Evolutionary conservation across 2,888 invertebrate genomes (phyloP).

Genomic region (Phaonia tiefii): DNA sequence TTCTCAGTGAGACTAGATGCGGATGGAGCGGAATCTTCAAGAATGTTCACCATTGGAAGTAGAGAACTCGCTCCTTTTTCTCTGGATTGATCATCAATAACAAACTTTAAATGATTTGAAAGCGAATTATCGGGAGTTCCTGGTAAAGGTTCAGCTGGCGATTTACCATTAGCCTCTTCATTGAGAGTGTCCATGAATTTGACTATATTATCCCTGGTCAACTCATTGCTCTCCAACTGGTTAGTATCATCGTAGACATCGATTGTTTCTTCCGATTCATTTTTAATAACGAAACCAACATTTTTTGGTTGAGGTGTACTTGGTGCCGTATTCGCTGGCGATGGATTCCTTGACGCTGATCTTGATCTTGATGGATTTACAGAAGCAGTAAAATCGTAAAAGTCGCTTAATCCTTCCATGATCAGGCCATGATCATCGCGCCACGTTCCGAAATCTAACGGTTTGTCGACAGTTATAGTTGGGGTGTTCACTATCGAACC

Average conservation of each 20-base stretch:
- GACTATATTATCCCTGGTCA: conserved; percentile 70
- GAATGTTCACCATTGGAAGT: conserved; percentile 53
- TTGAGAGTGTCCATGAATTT: conserved; percentile 69
- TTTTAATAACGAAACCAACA: conserved; percentile 68
- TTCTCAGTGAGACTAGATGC: background rate
- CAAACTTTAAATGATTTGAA: conserved; percentile 66
- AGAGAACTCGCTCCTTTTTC: background rate
- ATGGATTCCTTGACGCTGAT: conserved; percentile 72
- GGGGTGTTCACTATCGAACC: conserved; percentile 66
- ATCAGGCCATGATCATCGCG: conserved; percentile 75
- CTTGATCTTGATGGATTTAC: conserved; percentile 78
- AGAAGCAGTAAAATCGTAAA: conserved; percentile 79
- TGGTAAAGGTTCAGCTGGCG: background rate
- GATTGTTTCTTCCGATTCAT: conserved; percentile 51
- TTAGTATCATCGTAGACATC: conserved; percentile 74
- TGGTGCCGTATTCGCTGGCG: conserved; percentile 70
- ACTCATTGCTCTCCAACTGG: conserved; percentile 61
- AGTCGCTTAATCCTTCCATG: conserved; percentile 79
- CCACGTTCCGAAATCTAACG: conserved; percentile 76
- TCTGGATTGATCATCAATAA: conserved; percentile 71
- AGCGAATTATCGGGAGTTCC: background rate
- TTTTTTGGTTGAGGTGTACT: conserved; percentile 71
- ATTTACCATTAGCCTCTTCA: too few relatives aligned
- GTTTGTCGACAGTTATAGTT: conserved; percentile 68
- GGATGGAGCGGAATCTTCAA: background rate